These are phyloP conservation scores for Saccostrea cuccullata DNA, from an alignment of 1,140 invertebrate genomes.

Conservation along the genomic window DNA sequence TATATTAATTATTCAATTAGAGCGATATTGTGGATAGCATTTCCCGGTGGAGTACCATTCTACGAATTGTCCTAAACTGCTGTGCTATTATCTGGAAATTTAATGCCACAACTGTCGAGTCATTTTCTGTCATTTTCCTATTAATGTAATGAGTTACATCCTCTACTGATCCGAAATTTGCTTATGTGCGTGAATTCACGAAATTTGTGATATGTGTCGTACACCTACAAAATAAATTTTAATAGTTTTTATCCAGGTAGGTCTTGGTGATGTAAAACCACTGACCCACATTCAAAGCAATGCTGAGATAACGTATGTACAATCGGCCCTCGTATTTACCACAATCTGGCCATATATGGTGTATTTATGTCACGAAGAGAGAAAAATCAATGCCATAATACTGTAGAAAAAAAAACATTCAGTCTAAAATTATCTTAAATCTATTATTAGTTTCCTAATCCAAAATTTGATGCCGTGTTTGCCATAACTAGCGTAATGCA, in stretches of 20 bases:
- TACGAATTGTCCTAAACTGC: neutral
- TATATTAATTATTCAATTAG: conserved; percentile 21
- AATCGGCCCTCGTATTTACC: conserved; percentile 29
- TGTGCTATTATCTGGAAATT: conserved; percentile 21
- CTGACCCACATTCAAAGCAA: conserved; percentile 14
- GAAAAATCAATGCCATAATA: conserved; percentile 21
- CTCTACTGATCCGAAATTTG: neutral
- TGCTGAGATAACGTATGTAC: conserved; percentile 8
- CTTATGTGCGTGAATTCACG: neutral
- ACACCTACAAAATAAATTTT: neutral
- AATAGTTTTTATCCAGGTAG: neutral
- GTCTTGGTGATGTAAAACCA: neutral
- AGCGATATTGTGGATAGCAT: neutral
- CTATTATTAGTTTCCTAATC: conserved; percentile 36
- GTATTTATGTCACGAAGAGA: conserved; percentile 21
- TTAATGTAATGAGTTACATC: conserved; percentile 15
- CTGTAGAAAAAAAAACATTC: neutral
- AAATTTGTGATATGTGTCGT: neutral
- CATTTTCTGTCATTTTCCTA: conserved; percentile 29
- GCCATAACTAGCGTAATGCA: conserved; percentile 29
- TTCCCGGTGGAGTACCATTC: neutral
- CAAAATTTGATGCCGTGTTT: conserved; percentile 20
- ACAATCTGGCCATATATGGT: conserved; percentile 29
- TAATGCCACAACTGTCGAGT: conserved; percentile 27
- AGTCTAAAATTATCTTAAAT: conserved; percentile 32